A percentile compares a stretch with the other conserved stretches of the same genome.
These are phyloP conservation scores for Schizotus pectinicornis DNA, from an alignment of 2,888 invertebrate genomes.

Conservation along the genomic window DNA sequence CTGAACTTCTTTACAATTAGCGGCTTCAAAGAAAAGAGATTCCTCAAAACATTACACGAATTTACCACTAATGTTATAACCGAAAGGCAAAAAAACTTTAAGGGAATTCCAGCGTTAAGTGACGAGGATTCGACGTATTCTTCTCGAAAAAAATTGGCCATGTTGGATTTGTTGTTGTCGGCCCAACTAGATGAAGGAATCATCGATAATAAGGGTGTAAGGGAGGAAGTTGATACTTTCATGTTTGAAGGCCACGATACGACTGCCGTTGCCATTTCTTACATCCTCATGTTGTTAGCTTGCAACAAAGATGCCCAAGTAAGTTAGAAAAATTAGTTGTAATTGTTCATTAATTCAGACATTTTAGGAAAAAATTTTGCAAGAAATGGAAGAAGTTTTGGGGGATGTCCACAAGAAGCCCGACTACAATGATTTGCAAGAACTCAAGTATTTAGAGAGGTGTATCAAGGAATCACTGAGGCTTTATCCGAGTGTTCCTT, in stretches of 20 bases:
- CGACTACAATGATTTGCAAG: conserved; percentile 63
- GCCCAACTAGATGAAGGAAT: conserved; percentile 59
- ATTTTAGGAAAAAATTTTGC: conserved; percentile 47
- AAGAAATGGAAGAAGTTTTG: conserved; percentile 34
- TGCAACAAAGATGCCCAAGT: conserved; percentile 56
- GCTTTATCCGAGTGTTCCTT: conserved; percentile 70
- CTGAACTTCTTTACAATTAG: conserved; percentile 11
- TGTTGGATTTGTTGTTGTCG: conserved; percentile 63
- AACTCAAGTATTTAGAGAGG: conserved; percentile 69
- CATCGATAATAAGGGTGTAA: conserved; percentile 62
- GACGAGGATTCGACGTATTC: conserved; percentile 24
- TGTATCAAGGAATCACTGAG: conserved; percentile 71
- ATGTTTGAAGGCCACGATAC: conserved; percentile 64
- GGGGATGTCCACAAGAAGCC: conserved; percentile 52
- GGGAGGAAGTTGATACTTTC: conserved; percentile 68
- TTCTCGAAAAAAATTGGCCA: conserved; percentile 60
- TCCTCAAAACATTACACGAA: conserved; percentile 20
- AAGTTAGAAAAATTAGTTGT: neutral
- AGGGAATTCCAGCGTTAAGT: conserved; percentile 17
- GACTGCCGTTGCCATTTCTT: conserved; percentile 55
- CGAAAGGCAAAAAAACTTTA: conserved; percentile 32
- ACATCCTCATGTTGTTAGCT: conserved; percentile 58
- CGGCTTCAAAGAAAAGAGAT: neutral
- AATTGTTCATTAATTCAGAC: conserved; percentile 24
- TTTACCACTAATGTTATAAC: conserved; percentile 28